These are phyloP conservation scores for Anabacerthia variegaticeps DNA, from an alignment of 2,797 vertebrate species.

Conservation along the genomic window DNA sequence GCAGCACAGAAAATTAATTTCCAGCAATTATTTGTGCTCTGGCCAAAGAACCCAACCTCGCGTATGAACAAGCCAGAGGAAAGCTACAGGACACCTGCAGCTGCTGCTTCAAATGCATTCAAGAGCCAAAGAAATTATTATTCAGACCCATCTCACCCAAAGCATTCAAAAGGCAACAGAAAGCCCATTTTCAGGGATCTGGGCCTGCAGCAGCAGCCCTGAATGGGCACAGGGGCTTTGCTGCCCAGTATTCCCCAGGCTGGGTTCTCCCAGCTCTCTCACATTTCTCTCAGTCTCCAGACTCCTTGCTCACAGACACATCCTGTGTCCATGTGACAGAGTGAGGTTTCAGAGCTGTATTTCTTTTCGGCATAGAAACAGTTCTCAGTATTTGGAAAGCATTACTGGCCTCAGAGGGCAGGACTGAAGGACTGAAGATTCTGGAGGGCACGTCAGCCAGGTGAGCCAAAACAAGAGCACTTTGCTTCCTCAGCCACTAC, in stretches of 20 bases:
- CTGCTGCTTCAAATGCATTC: neutral
- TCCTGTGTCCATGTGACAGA: conserved; percentile 60
- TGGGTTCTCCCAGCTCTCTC: conserved; percentile 70
- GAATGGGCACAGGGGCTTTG: neutral
- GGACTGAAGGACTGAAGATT: neutral
- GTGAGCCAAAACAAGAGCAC: neutral
- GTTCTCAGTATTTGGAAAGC: neutral
- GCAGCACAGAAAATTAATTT: conserved; percentile 21
- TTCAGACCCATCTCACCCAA: neutral
- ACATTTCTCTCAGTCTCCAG: conserved; percentile 47
- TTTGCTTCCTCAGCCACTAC: neutral
- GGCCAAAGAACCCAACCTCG: neutral
- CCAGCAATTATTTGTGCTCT: neutral
- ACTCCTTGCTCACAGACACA: conserved; percentile 66
- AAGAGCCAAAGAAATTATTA: neutral
- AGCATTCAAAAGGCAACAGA: neutral
- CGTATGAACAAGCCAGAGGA: neutral
- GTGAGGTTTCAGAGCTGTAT: conserved; percentile 53
- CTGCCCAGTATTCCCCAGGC: conserved; percentile 59
- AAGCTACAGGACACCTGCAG: neutral
- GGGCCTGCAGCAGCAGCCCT: neutral
- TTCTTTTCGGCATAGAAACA: conserved; percentile 46
- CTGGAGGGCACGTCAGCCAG: neutral
- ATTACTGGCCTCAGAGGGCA: neutral
- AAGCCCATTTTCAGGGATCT: neutral